Base-by-base conservation (phyloP, 2,888 invertebrate genomes). In the Microchrysa polita region DNA sequence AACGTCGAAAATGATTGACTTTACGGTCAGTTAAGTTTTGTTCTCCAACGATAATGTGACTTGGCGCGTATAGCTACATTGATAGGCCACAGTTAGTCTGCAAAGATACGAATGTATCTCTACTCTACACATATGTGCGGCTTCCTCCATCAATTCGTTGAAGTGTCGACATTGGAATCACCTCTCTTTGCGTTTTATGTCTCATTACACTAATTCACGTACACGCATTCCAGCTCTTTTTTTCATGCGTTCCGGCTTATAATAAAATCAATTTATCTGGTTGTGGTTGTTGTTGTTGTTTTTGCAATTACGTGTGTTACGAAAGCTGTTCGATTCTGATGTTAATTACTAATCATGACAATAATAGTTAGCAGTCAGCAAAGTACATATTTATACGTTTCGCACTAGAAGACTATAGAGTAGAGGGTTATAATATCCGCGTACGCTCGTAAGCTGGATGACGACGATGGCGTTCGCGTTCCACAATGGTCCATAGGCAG, bases 1-100 rank as follows among this genome's bases (percentile, higher is more conserved):
- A 57, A 69, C 57, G 69, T 69, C 69, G 69, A 69, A 57, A 69
- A 69, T 69, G 69, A 69, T 55, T 69, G 69, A 69, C 55, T 57
- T 55, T 57, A 69, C 69, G 57, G 57, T 55, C 69, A 55, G 34
- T 40, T 40, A 55, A 57, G 10, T 67, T 34, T 53, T 23, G 23
- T 27, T 53, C 52, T 27, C 4, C 23, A 27, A 18, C 27, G 16
- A 44, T 44, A 61, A 61, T 65, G 65, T 22, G 14, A 53, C 23
- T n/a, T 10, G 18, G 53, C 52, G 23, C n/a, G 27, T 34, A 34
- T 34, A 34, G 27, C 2, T 34, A 34, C 27, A 34, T 34, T 34
- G 27, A 34, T 34, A 34, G 27, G 4, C 27, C 27, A 7, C 27
- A 34, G 27, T 5, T 2, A 34, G 27, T 34, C 7, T 7, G 40